Evolutionary conservation across 2,113 vertebrate genomes (phyloP), one percentile per base, ranked within the genome.

Genomic region (Leptobrachium leishanense): DNA sequence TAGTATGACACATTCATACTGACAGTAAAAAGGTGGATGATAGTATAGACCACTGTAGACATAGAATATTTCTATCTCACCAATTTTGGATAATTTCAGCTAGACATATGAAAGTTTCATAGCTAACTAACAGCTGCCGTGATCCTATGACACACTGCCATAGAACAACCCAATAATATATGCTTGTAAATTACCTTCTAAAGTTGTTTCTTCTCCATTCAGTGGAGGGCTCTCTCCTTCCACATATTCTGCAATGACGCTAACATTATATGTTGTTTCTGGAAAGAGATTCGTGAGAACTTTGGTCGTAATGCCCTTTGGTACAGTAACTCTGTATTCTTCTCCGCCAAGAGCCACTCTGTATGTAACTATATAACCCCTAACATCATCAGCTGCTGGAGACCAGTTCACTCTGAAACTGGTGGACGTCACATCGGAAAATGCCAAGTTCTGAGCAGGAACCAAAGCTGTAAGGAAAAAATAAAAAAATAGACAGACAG

Each of bases 351-450:
- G 65, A 0, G 85, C 91, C 1, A 93, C 91, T 77, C 89, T 95
- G 82, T 96, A 98, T 79, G 93, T 92, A 64, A 99, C 83, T 80
- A 95, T 84, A 72, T 92, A 99, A 0, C 94, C 94, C 82, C 95
- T 87, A 0, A 94, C 94, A 12, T 93, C 86, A 55, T 88, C 75
- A 75, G 90, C 86, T 31, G 95, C 90, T 0, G 91, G 91, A 70
- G 88, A 88, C 98, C 98, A 99, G 53, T 89, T 91, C 53, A 92
- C 87, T 82, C 92, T 88, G 89, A 99, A 95, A 88, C 95, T 96
- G 79, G 92, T 86, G 77, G 96, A 88, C 40, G 92, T 91, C 39
- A 96, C 83, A 43, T 98, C 92, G 2, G 96, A 96, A 89, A 98
- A 97, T 11, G 85, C 62, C 83, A 99, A 90, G 69, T 90, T 88